Base-by-base conservation (phyloP, 2,113 vertebrate species). In the Microtus pennsylvanicus region DNA sequence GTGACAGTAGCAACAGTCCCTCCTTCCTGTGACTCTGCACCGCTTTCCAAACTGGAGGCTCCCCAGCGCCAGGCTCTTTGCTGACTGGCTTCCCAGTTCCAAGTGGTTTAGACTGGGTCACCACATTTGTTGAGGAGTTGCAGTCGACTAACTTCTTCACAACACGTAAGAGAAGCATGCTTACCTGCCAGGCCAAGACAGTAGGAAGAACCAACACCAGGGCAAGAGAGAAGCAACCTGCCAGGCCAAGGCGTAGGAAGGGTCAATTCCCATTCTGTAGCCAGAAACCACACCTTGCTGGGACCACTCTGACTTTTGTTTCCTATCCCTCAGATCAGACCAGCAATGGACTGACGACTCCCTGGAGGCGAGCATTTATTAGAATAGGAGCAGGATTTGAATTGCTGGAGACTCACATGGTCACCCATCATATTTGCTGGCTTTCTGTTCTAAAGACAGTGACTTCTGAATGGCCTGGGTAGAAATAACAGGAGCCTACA, bases 401-500 rank as follows among this genome's bases (percentile, higher is more conserved):
- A 77, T 93, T 95, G 81, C 90, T 38, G 2, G 13, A 74, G 97
- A 92, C 96, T 96, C 92, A 67, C 85, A 47, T 0, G 0, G 96
- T 88, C 80, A 89, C 94, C 96, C 98, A 96, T 95, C 89, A 87
- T 86, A 85, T 96, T 95, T 95, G 96, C 96, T 97, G 97, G 96
- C 96, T 97, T 95, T 98, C 98, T 98, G 89, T 97, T 98, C 81
- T 30, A 96, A 98, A 98, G 98, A 98, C 95, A 97, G 65, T 92
- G 94, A 87, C 96, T 98, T 96, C 96, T 97, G 95, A 96, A 96
- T 96, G 94, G 97, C 91, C 93, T 88, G 95, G 97, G 96, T 96
- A 98, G 98, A 98, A 98, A 88, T 95, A 97, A 98, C 98, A 96
- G 85, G 97, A 96, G 96, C 96, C 98, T 98, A 97, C 96, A 98